Evolutionary conservation across 2,113 vertebrate genomes (phyloP), one percentile per base, ranked within the genome.

Genomic region (Stictonetta naevosa): DNA sequence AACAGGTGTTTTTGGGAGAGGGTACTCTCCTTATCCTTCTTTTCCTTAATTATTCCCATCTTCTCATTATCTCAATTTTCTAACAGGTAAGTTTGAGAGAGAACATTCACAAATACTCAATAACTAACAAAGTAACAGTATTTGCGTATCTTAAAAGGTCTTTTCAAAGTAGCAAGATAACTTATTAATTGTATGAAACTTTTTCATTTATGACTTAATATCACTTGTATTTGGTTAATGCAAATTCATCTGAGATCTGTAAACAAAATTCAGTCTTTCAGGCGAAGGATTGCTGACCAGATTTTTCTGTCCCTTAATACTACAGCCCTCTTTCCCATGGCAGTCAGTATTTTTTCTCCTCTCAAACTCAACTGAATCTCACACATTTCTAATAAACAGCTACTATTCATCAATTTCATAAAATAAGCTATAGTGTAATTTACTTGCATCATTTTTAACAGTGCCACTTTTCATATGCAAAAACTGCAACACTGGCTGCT

Each of bases 391-490:
- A 25, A 60, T 25, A 34, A 93, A 48, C 28, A 83, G 26, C 40
- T 89, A 89, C 33, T n/a, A 74, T 42, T 68, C 53, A 67, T 0
- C 48, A 20, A 64, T 66, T 62, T 91, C 38, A 52, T 16, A 92
- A 86, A 82, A 56, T 11, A 89, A 96, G 28, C 44, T 64, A 38
- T 28, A 80, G 46, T 26, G 42, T 33, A 19, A 60, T 88, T 80
- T 94, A 92, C 87, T 93, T 94, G 92, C 93, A 90, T 53, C 66
- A 62, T 88, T 90, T 93, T 82, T 79, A 95, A 74, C 46, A 91
- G 53, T 76, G 64, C 72, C 36, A 84, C 62, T 91, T 96, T 92
- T 89, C 81, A 92, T 50, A 77, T 83, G 67, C 78, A 69, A 87
- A 67, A 96, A 90, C 86, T 83, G 95, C 67, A 97, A 92, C 56